Conservation (phyloP, 2,888 invertebrate species). For the Dryobotodes eremita region DNA sequence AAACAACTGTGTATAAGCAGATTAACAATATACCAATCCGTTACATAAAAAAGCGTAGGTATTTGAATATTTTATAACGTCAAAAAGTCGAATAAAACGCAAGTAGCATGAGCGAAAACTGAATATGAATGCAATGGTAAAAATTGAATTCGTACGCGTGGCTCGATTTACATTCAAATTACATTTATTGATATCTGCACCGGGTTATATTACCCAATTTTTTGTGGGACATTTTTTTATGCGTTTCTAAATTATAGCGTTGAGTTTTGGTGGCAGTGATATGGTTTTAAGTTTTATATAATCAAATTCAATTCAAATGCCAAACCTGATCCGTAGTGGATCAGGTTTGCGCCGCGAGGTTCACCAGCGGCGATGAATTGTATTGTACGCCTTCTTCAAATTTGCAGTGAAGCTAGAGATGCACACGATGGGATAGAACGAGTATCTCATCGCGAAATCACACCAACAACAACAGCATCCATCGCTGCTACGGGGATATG, state of each 20-base stretch:
- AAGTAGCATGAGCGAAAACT: constrained; percentile 42
- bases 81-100: constrained; percentile 48
- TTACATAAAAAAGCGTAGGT: constrained; percentile 24
- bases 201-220: constrained; percentile 13
- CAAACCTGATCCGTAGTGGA: no score
- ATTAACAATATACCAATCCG: constrained; percentile 33
- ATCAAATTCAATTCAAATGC: not conserved
- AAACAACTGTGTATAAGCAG: constrained; percentile 2
- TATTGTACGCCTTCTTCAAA: no score
- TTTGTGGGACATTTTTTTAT: constrained; percentile 9
- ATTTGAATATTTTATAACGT: constrained; percentile 60
- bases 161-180: constrained; percentile 64
- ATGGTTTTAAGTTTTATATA: not conserved
- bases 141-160: constrained; percentile 59
- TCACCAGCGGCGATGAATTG: no score
- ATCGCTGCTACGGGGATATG: no score
- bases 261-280: not conserved
- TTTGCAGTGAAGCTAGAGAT: no score
- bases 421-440: no score
- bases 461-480: no score
- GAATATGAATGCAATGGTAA: constrained; percentile 56
- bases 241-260: not conserved
- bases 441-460: no score
- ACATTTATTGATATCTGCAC: constrained; percentile 55
- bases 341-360: no score